Base-by-base conservation (phyloP, 2,797 vertebrate species). In the Salmo trutta region DNA sequence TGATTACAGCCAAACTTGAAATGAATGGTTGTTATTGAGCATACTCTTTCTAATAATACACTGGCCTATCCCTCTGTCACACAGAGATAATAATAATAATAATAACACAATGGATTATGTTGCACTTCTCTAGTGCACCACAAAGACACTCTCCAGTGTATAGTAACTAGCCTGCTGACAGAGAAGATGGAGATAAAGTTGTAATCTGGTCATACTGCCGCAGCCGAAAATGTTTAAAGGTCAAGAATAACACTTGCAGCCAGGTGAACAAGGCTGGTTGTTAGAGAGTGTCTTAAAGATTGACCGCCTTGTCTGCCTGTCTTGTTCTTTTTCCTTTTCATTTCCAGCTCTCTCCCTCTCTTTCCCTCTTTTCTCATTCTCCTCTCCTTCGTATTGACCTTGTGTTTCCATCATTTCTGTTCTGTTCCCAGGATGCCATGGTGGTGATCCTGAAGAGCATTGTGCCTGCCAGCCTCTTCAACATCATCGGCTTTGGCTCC, bases 371-470 rank as follows among this genome's bases (percentile, higher is more conserved):
- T 47, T 47, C 10, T 47, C 41, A 47, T 47, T 47, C 41, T 47
- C 41, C 41, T 47, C 41, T 14, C 41, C 41, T 47, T 47, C 41
- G 10, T 14, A 12, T 33, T 73, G 29, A 54, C 71, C 53, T 21
- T n/a, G 17, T 1, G 27, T 17, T 17, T 33, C 4, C 36, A 27
- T 62, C 10, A 47, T 64, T 19, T 24, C 10, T 27, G 24, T 64
- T 21, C 21, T 27, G 7, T 81, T 82, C 73, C 52, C 90, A 99
- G 98, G 96, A 98, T 12, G 95, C 97, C 82, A 94, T 98, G 93
- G 78, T 98, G 86, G 96, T 98, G 83, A 90, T 95, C 79, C 93
- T 99, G 52, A 98, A 99, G 86, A 99, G 97, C 87, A 96, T 98
- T 19, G 92, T 95, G 85, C 97, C 98, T 1, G 86, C 91, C 0